Evolutionary conservation across 2,888 invertebrate genomes (phyloP), one percentile per base, ranked within the genome.

Genomic region (Pristionchus fissidentatus): DNA sequence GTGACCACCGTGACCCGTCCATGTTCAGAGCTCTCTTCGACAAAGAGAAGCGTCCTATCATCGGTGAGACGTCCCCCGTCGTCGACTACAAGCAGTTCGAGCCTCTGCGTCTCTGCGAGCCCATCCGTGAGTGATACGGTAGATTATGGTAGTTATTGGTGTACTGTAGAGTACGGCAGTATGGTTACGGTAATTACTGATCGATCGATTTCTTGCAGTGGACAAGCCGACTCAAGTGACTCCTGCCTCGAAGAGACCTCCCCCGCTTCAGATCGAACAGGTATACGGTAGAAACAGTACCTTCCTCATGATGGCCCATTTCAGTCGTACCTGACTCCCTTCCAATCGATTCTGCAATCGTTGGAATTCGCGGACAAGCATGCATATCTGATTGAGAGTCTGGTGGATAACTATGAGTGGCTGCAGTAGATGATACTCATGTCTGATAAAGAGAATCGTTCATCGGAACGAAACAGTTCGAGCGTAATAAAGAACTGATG

Each of bases 291-390:
- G 1, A 29, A 43, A 57, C 55, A 0, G 57, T 57, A 55, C 2
- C 32, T 2, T n/a, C 13, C 46, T 43, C 26, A 1, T 22, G n/a
- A 41, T 29, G 32, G 8, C 3, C 32, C 32, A 19, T 46, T 62
- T 26, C 80, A 81, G 80, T 52, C 80, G 46, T 81, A 62, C 26
- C 62, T 62, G 38, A 81, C 80, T 10, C 80, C 80, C 0, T 81
- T 81, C 80, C 80, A 81, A 60, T 62, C 80, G 60, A 49, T 81
- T 60, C 80, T 81, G 7, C 80, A 81, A 46, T 81, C 80, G 32
- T 32, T 81, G 15, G 60, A 81, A 62, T 81, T 52, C 62, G 80
- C 80, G 22, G 80, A 81, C 32, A 60, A 81, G 46, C 80, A 81
- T 29, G 46, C 80, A 19, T 43, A 38, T 79, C 35, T 79, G 38